Percentiles rank a stretch among this genome's conserved stretches.
phyloP scores from a whole-genome alignment of 2,797 vertebrate genomes.

The Myotis daubentonii region DNA sequence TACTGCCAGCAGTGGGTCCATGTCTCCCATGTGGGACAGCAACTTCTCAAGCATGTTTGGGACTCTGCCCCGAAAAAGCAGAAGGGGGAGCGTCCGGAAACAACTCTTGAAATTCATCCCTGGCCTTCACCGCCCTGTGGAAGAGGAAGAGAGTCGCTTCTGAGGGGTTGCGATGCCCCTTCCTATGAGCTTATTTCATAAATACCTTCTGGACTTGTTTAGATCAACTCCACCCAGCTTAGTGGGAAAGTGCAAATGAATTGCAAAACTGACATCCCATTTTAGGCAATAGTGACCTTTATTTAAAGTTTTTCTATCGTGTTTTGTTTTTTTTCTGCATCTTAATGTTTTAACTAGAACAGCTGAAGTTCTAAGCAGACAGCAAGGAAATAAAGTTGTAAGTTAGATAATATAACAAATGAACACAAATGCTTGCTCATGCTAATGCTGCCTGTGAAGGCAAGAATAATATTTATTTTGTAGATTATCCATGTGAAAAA shows the following conservation, averaged over 20 bases:
- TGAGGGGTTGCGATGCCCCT: not conserved
- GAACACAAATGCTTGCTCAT: not conserved
- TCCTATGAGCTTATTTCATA: fast-evolving
- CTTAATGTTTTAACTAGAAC: conserved; percentile 30
- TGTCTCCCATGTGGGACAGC: conserved; percentile 91
- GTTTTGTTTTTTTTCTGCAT: not conserved
- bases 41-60: conserved; percentile 88
- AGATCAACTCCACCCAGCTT: not conserved
- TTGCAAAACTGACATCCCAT: not conserved
- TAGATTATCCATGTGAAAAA: not conserved
- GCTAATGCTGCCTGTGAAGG: not conserved
- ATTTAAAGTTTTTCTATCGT: not conserved
- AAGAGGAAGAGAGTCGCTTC: conserved; percentile 91
- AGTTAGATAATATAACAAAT: conserved; percentile 11
- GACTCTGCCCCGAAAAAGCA: conserved; percentile 92
- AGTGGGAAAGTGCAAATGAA: not conserved
- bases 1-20: conserved; percentile 88
- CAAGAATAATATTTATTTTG: conserved; percentile 64
- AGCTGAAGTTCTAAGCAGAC: conserved; percentile 14
- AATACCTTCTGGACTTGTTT: not conserved
- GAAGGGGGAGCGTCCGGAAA: conserved; percentile 89
- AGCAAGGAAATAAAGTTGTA: not conserved
- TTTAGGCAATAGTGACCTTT: not conserved
- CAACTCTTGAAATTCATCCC: conserved; percentile 94
- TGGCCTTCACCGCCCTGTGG: conserved; percentile 92